A percentile compares a stretch with the other conserved stretches of the same genome.
Evolutionary conservation across 2,888 invertebrate species (phyloP).

Genomic region (Scrobipalpa costella): DNA sequence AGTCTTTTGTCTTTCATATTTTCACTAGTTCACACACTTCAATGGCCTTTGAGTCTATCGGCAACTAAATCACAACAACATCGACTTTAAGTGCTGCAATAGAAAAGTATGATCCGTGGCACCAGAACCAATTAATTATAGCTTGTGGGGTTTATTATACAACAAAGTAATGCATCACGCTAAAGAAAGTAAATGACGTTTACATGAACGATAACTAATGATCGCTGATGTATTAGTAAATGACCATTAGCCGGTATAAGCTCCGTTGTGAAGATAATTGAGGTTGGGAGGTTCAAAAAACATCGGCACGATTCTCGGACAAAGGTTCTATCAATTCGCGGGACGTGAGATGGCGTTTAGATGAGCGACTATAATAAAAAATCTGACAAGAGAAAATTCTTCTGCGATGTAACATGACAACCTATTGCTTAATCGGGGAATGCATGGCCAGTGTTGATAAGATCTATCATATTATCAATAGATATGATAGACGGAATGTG

Average conservation of each 20-base stretch:
- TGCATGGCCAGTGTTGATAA: constrained; percentile 38
- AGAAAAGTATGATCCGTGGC: constrained; percentile 44
- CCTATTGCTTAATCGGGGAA: constrained; percentile 40
- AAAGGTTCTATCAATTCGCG: constrained; percentile 64
- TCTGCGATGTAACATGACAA: constrained; percentile 46
- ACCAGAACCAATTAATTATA: constrained; percentile 55
- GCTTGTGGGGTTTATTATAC: constrained; percentile 46
- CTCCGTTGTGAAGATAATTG: constrained; percentile 65
- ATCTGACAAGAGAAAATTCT: constrained; percentile 56
- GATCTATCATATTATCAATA: constrained; percentile 42
- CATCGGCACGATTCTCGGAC: constrained; percentile 61
- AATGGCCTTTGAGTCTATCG: constrained; percentile 10
- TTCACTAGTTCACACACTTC: constrained; percentile 38
- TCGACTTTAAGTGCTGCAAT: constrained; percentile 45
- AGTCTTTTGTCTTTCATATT: constrained; percentile 76
- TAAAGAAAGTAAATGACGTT: constrained; percentile 66
- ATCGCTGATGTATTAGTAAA: constrained; percentile 63
- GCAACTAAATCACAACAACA: constrained; percentile 36
- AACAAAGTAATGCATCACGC: constrained; percentile 54
- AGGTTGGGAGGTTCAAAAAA: constrained; percentile 64
- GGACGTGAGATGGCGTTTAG: constrained; percentile 44
- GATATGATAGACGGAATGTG: constrained; percentile 14
- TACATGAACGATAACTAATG: constrained; percentile 68
- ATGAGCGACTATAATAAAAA: constrained; percentile 53
- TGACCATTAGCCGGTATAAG: constrained; percentile 64